A percentile compares a stretch with the other conserved stretches of the same genome.
phyloP scores from a whole-genome alignment of 2,888 invertebrate species.

The Noctua pronuba region DNA sequence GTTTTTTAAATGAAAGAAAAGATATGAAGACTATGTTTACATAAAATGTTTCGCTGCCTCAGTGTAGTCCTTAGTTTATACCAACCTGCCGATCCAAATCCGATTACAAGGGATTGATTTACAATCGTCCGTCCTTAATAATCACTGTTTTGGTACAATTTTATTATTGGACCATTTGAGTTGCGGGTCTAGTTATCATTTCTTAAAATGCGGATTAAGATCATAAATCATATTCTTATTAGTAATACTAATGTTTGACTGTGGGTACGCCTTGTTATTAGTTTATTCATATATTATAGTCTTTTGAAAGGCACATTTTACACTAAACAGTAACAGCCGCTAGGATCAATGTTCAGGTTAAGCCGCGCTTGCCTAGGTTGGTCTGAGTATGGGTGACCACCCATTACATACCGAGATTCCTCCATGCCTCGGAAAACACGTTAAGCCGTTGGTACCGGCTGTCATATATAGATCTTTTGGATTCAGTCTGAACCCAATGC shows the following conservation, averaged over 20 bases:
- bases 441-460: no score
- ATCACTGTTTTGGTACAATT: constrained; percentile 60
- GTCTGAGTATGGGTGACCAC: no score
- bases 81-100: constrained; percentile 41
- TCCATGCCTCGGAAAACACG: no score
- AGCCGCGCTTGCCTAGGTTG: no score
- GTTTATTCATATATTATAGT: constrained; percentile 4
- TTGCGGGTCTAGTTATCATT: constrained; percentile 31
- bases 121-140: constrained; percentile 49
- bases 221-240: constrained; percentile 57
- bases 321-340: no score
- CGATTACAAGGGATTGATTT: constrained; percentile 66
- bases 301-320: not conserved
- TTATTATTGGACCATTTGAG: constrained; percentile 50
- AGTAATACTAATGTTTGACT: constrained; percentile 36
- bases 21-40: not conserved
- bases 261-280: constrained; percentile 7
- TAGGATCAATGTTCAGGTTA: no score
- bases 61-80: constrained; percentile 36
- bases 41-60: not conserved
- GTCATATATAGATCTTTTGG: no score
- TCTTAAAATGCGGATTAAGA: constrained; percentile 32
- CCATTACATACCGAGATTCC: no score
- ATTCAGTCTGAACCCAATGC: no score
- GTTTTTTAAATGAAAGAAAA: no score